These are phyloP conservation scores for Philereme transversata DNA, from an alignment of 2,888 invertebrate genomes.

Conservation along the genomic window DNA sequence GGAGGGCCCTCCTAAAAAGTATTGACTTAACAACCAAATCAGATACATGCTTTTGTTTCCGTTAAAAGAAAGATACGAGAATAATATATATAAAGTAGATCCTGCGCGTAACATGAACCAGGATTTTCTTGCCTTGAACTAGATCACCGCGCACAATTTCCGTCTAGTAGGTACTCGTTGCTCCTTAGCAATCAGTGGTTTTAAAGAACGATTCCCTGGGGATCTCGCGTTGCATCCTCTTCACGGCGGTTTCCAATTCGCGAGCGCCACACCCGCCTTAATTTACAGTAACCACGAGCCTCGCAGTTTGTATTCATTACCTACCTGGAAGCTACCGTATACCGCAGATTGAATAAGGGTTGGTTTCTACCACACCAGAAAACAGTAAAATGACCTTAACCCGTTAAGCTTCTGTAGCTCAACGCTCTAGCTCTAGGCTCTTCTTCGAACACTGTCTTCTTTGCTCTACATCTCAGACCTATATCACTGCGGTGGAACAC, in stretches of 20 bases:
- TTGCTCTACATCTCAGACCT: too few species aligned
- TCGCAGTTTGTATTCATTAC: constrained; percentile 82
- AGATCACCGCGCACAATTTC: constrained; percentile 28
- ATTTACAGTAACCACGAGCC: constrained; percentile 76
- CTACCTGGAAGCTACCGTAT: constrained; percentile 64
- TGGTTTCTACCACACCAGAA: not conserved
- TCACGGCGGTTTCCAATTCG: constrained; percentile 62
- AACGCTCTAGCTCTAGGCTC: too few species aligned
- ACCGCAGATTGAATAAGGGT: constrained; percentile 12
- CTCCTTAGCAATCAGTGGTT: constrained; percentile 54
- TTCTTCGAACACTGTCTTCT: too few species aligned
- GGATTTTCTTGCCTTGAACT: constrained; percentile 10
- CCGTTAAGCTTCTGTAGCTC: too few species aligned
- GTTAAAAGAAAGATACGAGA: not conserved
- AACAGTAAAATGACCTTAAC: not conserved
- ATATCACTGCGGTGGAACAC: too few species aligned
- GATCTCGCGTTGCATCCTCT: constrained; percentile 49
- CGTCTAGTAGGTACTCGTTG: constrained; percentile 19
- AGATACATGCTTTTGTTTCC: too few species aligned
- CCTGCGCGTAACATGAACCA: constrained; percentile 4
- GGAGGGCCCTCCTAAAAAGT: too few species aligned
- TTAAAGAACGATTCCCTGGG: constrained; percentile 54
- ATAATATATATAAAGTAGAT: not conserved
- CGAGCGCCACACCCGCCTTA: constrained; percentile 61
- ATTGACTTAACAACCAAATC: too few species aligned